Percentiles rank a stretch among this genome's conserved stretches.
These are phyloP conservation scores for Harpagifer antarcticus DNA, from an alignment of 2,797 vertebrate species.

Conservation along the genomic window DNA sequence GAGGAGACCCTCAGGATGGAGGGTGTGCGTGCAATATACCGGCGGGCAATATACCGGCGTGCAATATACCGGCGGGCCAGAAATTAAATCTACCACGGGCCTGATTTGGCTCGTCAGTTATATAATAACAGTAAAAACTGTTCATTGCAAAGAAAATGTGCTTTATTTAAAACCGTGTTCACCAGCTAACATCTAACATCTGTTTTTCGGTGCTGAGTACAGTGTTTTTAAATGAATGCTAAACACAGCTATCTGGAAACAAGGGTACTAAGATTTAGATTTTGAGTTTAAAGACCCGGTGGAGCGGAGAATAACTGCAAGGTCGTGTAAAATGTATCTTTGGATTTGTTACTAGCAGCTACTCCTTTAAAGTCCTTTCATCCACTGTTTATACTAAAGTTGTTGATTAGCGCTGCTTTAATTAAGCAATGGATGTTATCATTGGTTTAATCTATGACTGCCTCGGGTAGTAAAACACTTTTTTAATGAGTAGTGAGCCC, in stretches of 20 bases:
- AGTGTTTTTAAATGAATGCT: not conserved
- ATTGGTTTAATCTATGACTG: not conserved
- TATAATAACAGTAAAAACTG: no score
- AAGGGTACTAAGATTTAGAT: no score
- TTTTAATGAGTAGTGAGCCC: not conserved
- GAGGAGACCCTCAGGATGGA: no score
- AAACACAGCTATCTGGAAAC: no score
- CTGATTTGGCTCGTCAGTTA: no score
- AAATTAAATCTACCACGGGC: no score
- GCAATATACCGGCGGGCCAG: no score
- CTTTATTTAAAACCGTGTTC: not conserved
- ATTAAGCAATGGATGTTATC: not conserved
- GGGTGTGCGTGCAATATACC: no score
- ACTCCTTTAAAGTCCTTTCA: not conserved
- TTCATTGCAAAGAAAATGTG: no score
- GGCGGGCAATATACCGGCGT: no score
- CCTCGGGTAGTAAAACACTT: not conserved
- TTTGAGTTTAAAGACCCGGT: not conserved
- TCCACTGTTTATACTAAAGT: not conserved
- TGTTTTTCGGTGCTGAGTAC: not conserved
- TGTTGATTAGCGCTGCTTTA: constrained; percentile 4
- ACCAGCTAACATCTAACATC: not conserved
- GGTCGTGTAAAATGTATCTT: no score
- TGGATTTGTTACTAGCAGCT: not conserved
- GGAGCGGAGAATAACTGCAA: not conserved